Base-by-base conservation (phyloP, 2,113 vertebrate genomes). In the Datnioides undecimradiatus region DNA sequence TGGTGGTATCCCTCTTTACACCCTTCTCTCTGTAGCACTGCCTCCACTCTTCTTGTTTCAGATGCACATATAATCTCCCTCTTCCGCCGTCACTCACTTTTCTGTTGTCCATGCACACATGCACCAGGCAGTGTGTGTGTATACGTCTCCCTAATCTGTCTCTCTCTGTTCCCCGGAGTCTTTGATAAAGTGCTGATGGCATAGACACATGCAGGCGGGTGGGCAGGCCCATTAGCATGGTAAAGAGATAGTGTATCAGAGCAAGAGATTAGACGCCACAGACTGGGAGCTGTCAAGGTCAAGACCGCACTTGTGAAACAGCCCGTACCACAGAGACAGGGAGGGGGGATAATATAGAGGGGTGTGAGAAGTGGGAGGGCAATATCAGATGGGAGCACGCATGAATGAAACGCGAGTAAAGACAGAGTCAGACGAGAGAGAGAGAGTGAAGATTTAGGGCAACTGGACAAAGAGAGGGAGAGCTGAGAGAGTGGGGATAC, bases 151-250 rank as follows among this genome's bases (percentile, higher is more conserved):
- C 82, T 94, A 91, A 94, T 93, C 91, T 82, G 74, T 81, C 92
- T 92, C 85, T 79, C 62, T 83, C 76, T 78, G 81, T 87, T 89
- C 89, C 92, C 87, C 34, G 9, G 91, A 89, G 91, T 73, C 87
- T 90, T 90, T 91, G 93, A 95, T 94, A 94, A 95, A 93, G 90
- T 91, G 89, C 91, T 93, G 93, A 95, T 94, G 90, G 91, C 89
- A 80, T 48, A 84, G 82, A 84, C 88, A 73, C 81, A 76, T 70
- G 76, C 54, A 81, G 70, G 77, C 72, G 68, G 73, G 83, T 58
- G 80, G 87, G 87, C 87, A 69, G 85, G 72, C 86, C 88, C 90
- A 94, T 95, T 95, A 94, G 90, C 92, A 91, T 94, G 93, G 91
- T 92, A 87, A 90, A 92, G 88, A 93, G 93, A 94, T 94, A 93